These are phyloP conservation scores for Megalops cyprinoides DNA, from an alignment of 2,797 vertebrate species.

Conservation along the genomic window DNA sequence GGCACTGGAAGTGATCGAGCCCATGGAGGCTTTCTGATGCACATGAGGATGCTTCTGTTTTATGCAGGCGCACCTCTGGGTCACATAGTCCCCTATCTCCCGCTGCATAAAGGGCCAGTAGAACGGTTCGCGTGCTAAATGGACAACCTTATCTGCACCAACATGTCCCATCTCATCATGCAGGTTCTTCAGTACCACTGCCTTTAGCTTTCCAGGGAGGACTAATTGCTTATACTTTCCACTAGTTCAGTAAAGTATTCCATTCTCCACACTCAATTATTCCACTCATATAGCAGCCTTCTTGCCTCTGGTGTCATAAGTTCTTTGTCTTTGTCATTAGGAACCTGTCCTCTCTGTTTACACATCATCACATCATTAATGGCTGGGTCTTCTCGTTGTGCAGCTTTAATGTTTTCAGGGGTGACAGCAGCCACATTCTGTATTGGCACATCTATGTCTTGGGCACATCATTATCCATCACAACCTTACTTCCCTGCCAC, in stretches of 20 bases:
- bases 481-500: too few relatives aligned
- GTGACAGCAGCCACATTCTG: too few relatives aligned
- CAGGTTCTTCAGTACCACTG: constrained; percentile 14
- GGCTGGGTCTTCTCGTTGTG: too few relatives aligned
- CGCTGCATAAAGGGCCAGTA: too few relatives aligned
- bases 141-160: constrained; percentile 30
- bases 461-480: too few relatives aligned
- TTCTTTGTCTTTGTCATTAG: constrained; percentile 14
- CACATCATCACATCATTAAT: not conserved
- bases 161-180: constrained; percentile 41
- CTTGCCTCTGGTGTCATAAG: constrained; percentile 14
- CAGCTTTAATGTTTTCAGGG: too few relatives aligned
- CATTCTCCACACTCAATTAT: constrained; percentile 6
- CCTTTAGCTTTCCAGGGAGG: constrained; percentile 14
- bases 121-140: not conserved
- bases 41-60: too few relatives aligned
- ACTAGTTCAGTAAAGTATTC: constrained; percentile 24
- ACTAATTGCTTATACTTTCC: constrained; percentile 20
- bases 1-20: too few relatives aligned
- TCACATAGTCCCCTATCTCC: too few relatives aligned
- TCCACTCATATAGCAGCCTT: constrained; percentile 26
- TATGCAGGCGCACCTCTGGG: too few relatives aligned
- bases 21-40: too few relatives aligned
- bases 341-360: constrained; percentile 17
- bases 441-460: too few relatives aligned